phyloP scores from a whole-genome alignment of 2,888 invertebrate genomes.

The Hylaea fasciaria region DNA sequence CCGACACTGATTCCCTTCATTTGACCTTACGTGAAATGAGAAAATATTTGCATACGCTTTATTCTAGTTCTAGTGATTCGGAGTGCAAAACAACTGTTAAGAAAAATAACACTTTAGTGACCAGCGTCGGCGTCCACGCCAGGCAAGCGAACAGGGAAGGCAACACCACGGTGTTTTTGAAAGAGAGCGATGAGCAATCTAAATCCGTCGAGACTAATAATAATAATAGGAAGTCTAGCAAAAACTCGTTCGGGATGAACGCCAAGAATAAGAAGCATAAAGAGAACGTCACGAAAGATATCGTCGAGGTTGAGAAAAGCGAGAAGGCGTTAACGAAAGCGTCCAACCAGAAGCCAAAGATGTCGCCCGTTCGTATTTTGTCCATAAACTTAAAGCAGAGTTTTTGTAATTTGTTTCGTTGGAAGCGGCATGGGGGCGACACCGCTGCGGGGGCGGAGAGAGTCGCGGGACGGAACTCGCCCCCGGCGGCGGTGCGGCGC shows the following conservation, averaged over 20 bases:
- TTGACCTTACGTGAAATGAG: conserved; percentile 94
- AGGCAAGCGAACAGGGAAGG: conserved; percentile 66
- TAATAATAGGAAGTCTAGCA: conserved; percentile 77
- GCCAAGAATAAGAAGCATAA: conserved; percentile 86
- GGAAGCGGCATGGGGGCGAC: conserved; percentile 73
- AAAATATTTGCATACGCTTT: conserved; percentile 92
- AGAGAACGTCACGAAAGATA: conserved; percentile 66
- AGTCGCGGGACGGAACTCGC: conserved; percentile 55
- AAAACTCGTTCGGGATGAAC: conserved; percentile 85
- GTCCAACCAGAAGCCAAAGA: conserved; percentile 81
- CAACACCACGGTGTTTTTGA: conserved; percentile 61
- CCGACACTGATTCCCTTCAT: conserved; percentile 89
- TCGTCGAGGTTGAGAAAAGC: conserved; percentile 73
- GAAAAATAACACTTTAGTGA: conserved; percentile 77
- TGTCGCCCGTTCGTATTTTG: conserved; percentile 87
- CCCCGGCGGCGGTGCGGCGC: conserved; percentile 73
- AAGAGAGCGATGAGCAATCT: conserved; percentile 66
- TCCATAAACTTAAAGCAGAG: conserved; percentile 92
- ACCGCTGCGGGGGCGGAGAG: conserved; percentile 61
- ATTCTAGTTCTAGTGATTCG: conserved; percentile 90
- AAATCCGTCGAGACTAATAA: conserved; percentile 74
- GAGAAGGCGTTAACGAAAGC: conserved; percentile 67
- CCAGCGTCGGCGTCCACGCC: conserved; percentile 71
- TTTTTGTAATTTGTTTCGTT: conserved; percentile 93
- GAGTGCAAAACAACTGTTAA: conserved; percentile 78